These are phyloP conservation scores for Pavo muticus DNA, from an alignment of 2,113 vertebrate genomes.

Conservation along the genomic window DNA sequence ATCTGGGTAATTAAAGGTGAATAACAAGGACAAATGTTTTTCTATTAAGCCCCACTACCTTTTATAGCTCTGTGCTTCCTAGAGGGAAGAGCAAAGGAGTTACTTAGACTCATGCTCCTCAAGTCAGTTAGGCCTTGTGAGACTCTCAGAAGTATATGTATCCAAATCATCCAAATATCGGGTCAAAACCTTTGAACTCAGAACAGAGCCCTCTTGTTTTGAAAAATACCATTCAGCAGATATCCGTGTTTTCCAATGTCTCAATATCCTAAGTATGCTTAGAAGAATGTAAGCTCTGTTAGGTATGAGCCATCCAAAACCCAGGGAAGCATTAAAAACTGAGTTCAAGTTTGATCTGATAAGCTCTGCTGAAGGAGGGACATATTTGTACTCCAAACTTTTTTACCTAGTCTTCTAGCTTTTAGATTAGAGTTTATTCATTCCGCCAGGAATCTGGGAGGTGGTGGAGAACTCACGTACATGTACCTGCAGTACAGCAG, in stretches of 20 bases:
- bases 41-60: not conserved
- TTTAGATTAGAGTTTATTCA: not conserved
- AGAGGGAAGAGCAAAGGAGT: not conserved
- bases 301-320: not conserved
- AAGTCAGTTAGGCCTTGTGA: not conserved
- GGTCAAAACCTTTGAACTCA: not conserved
- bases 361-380: not conserved
- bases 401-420: not conserved
- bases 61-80: not conserved
- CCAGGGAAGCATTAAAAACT: not conserved
- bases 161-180: not conserved
- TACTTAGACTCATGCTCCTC: not conserved
- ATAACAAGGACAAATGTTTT: not conserved
- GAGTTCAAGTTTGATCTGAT: not conserved
- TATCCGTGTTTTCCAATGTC: not conserved
- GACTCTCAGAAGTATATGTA: not conserved
- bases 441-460: not conserved
- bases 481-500: accelerated
- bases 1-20: not conserved
- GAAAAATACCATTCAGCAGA: not conserved
- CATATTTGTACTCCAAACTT: not conserved
- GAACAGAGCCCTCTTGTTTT: not conserved
- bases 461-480: not conserved
- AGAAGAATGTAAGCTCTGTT: not conserved
- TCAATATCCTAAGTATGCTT: not conserved